phyloP scores from a whole-genome alignment of 1,140 invertebrate genomes.

The Drosophila aff. region DNA sequence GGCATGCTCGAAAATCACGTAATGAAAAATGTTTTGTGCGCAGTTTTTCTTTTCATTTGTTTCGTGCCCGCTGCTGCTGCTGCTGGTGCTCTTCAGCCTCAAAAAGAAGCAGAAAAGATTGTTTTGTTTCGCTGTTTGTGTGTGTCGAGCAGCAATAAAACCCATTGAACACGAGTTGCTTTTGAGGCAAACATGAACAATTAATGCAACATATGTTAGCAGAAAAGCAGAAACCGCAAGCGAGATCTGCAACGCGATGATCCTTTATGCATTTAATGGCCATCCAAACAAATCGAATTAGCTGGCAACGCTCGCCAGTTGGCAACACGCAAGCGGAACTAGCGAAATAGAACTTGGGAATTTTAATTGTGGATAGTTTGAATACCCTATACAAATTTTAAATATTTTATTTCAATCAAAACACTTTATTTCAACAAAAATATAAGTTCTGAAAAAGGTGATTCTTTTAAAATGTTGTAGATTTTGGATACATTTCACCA shows the following conservation, averaged over 20 bases:
- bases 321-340: slow-evolving; percentile 64
- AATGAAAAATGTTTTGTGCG: slow-evolving; percentile 82
- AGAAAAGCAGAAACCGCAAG: slow-evolving; percentile 34
- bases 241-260: slow-evolving; percentile 45
- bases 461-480: too few species aligned
- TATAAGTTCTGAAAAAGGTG: too few species aligned
- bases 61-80: slow-evolving; percentile 42
- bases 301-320: slow-evolving; percentile 55
- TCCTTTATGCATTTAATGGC: slow-evolving; percentile 56
- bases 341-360: slow-evolving; percentile 16
- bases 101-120: slow-evolving; percentile 30
- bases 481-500: too few species aligned
- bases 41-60: slow-evolving; percentile 82
- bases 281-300: slow-evolving; percentile 70
- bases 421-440: too few species aligned
- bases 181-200: slow-evolving; percentile 79
- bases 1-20: slow-evolving; percentile 80
- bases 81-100: slow-evolving; percentile 22
- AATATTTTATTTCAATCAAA: too few species aligned
- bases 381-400: not conserved
- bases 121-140: slow-evolving; percentile 73
- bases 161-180: slow-evolving; percentile 82
- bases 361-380: not conserved
- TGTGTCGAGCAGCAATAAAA: slow-evolving; percentile 83
- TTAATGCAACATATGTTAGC: slow-evolving; percentile 82